Base-by-base conservation (phyloP, 2,888 invertebrate genomes). In the Leptogaster cylindrica region DNA sequence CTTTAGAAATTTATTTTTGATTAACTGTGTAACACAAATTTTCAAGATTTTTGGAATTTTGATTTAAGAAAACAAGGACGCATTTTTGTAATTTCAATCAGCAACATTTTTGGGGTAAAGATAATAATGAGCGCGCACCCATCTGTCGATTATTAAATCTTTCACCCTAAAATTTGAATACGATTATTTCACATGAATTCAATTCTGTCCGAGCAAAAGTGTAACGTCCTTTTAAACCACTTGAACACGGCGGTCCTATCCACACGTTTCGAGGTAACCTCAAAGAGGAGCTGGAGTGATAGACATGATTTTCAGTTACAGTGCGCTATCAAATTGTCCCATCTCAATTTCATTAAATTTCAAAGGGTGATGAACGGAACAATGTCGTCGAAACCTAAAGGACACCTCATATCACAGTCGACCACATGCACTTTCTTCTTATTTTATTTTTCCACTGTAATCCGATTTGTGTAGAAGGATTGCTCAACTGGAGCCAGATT, bases 401-500 rank as follows among this genome's bases (percentile, higher is more conserved):
- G 44, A 16, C 41, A n/a, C 41, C 44, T 61, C 28, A 10, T 44
- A 6, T 41, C 27, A 44, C 8, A 44, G 44, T 27, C 44, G 27
- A 61, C 61, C 61, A 28, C 61, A 61, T 61, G 61, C 61, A 61
- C 27, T 36, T 14, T 20, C n/a, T 61, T n/a, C n/a, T n/a, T n/a
- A n/a, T n/a, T n/a, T n/a, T n/a, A n/a, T n/a, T 39, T 36, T 25
- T 55, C 18, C n/a, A 20, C n/a, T 25, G 25, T 61, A 61, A 61
- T 61, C 61, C 61, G 61, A 61, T 61, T 61, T 61, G 18, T n/a
- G 44, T 16, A 52, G 44, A 44, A 61, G 61, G 61, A 61, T 61
- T 61, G 61, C 61, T 61, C 27, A 52, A 52, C 51, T 31, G 12
- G 25, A 41, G 61, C 23, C 10, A 16, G 16, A 61, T 61, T 61